These are phyloP conservation scores for Paradoxurus hermaphroditus DNA, from an alignment of 2,113 vertebrate species.

Conservation along the genomic window DNA sequence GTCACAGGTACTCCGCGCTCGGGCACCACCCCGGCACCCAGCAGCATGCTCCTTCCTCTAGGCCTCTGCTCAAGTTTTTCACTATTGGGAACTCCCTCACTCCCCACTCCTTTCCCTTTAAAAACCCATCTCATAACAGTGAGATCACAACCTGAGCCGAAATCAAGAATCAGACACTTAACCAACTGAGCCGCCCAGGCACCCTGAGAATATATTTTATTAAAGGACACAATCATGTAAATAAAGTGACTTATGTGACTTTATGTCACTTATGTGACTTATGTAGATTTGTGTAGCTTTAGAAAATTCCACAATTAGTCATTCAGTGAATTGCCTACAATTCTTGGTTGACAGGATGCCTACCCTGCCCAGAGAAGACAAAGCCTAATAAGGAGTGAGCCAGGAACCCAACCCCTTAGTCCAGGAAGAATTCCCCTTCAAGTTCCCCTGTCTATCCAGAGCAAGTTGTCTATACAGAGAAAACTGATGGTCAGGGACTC, in stretches of 20 bases:
- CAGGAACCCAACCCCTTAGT: not conserved
- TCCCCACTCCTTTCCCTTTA: too few species aligned
- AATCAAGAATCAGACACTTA: too few species aligned
- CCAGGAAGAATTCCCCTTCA: not conserved
- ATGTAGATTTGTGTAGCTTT: slow-evolving; percentile 18
- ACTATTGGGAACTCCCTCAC: too few species aligned
- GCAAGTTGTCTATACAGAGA: not conserved
- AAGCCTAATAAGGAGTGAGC: not conserved
- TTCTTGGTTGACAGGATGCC: not conserved
- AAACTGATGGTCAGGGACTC: not conserved
- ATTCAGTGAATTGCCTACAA: not conserved
- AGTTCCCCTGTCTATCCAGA: not conserved
- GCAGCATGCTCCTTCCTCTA: too few species aligned
- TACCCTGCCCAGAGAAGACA: not conserved
- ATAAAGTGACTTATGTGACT: not conserved
- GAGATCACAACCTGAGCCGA: too few species aligned
- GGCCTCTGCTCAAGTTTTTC: too few species aligned
- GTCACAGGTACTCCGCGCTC: not conserved
- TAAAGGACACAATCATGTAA: not conserved
- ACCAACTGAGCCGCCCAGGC: too few species aligned
- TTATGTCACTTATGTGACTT: not conserved
- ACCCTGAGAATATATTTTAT: not conserved
- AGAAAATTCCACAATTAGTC: slow-evolving; percentile 25
- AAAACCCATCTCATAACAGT: too few species aligned
- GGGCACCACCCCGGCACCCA: not conserved